Percentiles rank a stretch among this genome's conserved stretches.
Evolutionary conservation across 1,140 invertebrate species (phyloP).

Genomic region (Temnothorax longispinosus): DNA sequence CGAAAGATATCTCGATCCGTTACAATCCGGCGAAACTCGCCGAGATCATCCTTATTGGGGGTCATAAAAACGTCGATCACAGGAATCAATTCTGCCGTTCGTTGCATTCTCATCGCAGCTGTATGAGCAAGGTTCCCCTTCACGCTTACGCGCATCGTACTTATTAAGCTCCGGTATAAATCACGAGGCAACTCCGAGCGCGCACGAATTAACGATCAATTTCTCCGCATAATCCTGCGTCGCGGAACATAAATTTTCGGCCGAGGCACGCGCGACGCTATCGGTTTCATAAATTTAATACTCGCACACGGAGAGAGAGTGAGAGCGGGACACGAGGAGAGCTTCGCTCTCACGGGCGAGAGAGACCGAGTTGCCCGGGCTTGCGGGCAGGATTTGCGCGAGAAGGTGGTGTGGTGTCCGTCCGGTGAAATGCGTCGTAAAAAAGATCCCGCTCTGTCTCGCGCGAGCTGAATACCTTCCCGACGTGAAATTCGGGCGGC

Average conservation of each 20-base stretch:
- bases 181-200: slow-evolving; percentile 23
- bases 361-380: slow-evolving; percentile 16
- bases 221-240: slow-evolving; percentile 47
- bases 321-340: not conserved
- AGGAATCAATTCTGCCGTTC: slow-evolving; percentile 13
- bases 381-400: slow-evolving; percentile 10
- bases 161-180: slow-evolving; percentile 44
- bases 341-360: not conserved
- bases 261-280: slow-evolving; percentile 22
- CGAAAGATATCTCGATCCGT: not conserved
- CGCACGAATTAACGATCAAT: slow-evolving; percentile 52
- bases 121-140: not conserved
- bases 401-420: not conserved
- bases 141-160: not conserved
- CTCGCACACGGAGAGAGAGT: not conserved
- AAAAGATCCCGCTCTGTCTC: not conserved
- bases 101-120: not conserved
- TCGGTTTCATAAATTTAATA: slow-evolving; percentile 57
- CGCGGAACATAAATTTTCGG: slow-evolving; percentile 45
- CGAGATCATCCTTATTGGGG: not conserved
- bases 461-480: not conserved
- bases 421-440: slow-evolving; percentile 9
- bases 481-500: slow-evolving; percentile 22
- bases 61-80: slow-evolving; percentile 31
- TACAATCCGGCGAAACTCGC: not conserved